These are phyloP conservation scores for Seriola aureovittata DNA, from an alignment of 2,113 vertebrate species.

Conservation along the genomic window DNA sequence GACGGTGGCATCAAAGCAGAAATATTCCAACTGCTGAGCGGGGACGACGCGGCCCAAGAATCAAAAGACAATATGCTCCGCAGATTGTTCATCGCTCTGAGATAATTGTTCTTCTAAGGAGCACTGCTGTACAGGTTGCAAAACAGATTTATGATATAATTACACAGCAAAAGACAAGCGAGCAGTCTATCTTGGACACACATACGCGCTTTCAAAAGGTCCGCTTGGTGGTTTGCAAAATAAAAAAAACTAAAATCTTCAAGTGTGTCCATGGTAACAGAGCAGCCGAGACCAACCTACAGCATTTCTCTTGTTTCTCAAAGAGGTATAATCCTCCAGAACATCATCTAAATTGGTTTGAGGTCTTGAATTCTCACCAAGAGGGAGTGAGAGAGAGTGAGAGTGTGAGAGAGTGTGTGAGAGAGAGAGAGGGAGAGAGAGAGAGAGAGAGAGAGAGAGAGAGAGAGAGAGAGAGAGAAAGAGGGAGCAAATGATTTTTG, in stretches of 20 bases:
- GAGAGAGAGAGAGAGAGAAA: no score
- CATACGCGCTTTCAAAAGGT: constrained; percentile 31
- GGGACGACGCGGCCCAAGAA: constrained; percentile 29
- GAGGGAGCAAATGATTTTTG: background rate
- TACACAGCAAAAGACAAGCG: constrained; percentile 36
- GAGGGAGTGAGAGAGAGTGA: background rate
- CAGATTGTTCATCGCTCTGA: constrained; percentile 51
- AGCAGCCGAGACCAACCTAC: constrained; percentile 22
- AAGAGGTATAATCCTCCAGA: constrained; percentile 24
- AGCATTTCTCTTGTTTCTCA: constrained; percentile 31
- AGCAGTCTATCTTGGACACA: constrained; percentile 23
- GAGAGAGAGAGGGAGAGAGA: no score
- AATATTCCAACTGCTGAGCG: constrained; percentile 29
- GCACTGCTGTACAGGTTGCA: constrained; percentile 37
- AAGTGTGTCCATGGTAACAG: constrained; percentile 69
- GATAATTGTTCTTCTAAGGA: constrained; percentile 61
- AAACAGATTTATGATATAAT: constrained; percentile 63
- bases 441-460: no score
- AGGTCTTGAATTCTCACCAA: background rate
- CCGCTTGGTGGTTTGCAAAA: constrained; percentile 11
- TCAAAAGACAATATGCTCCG: constrained; percentile 57
- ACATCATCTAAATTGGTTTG: constrained; percentile 41
- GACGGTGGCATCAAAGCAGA: constrained; percentile 39
- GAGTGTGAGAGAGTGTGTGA: no score
- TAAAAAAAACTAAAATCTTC: background rate